Evolutionary conservation across 2,888 invertebrate genomes (phyloP).

Genomic region (Conus canariensis): DNA sequence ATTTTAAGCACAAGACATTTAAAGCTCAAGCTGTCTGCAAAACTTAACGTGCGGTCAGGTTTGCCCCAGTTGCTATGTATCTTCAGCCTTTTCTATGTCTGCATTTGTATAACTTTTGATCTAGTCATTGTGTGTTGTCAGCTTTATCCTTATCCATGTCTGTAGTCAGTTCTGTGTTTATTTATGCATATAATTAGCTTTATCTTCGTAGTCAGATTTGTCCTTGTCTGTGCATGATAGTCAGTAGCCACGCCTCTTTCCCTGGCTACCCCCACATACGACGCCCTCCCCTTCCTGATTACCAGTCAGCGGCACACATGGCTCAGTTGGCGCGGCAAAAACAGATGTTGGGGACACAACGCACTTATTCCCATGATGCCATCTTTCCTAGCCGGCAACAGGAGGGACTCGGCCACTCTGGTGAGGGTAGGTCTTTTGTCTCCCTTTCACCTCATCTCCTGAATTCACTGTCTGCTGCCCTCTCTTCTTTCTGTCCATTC

Average conservation of each 20-base stretch:
- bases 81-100: too few relatives aligned
- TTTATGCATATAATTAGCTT: neutral
- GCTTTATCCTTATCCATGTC: neutral
- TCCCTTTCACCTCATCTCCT: neutral
- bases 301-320: slow-evolving; percentile 92
- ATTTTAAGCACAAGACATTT: too few relatives aligned
- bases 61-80: too few relatives aligned
- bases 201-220: neutral
- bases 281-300: slow-evolving; percentile 86
- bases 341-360: slow-evolving; percentile 84
- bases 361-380: slow-evolving; percentile 39
- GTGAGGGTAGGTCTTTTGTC: slow-evolving; percentile 35
- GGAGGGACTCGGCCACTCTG: slow-evolving; percentile 31
- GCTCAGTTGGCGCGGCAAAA: slow-evolving; percentile 82
- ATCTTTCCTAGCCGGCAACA: slow-evolving; percentile 30
- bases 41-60: too few relatives aligned
- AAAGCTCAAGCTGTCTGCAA: too few relatives aligned
- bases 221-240: slow-evolving; percentile 32
- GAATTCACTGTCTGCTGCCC: too few relatives aligned
- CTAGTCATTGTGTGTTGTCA: neutral
- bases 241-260: slow-evolving; percentile 54
- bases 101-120: too few relatives aligned
- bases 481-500: too few relatives aligned
- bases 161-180: neutral
- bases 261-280: slow-evolving; percentile 75